phyloP scores from a whole-genome alignment of 2,888 invertebrate genomes.

The Carterocephalus palaemon region DNA sequence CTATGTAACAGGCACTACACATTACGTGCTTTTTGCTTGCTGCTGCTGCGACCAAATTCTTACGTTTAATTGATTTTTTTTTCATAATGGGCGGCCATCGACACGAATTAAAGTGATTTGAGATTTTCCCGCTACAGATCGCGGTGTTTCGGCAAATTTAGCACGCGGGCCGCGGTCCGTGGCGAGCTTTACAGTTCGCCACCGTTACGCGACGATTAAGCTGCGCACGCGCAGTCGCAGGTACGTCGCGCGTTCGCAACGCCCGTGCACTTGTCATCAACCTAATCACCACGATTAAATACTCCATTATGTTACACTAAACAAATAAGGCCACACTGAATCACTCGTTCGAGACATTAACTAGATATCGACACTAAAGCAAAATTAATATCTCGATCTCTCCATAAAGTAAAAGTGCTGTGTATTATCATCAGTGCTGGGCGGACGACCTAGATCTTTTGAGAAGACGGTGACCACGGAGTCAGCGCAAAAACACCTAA shows the following conservation, averaged over 20 bases:
- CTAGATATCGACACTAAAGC: slow-evolving; percentile 40
- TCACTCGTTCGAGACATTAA: slow-evolving; percentile 28
- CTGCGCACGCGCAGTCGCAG: slow-evolving; percentile 58
- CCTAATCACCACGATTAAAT: slow-evolving; percentile 34
- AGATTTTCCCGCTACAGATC: slow-evolving; percentile 70
- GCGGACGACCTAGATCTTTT: slow-evolving; percentile 65
- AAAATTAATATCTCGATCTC: slow-evolving; percentile 56
- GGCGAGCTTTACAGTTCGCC: slow-evolving; percentile 75
- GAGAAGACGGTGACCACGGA: slow-evolving; percentile 43
- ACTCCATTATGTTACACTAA: slow-evolving; percentile 24
- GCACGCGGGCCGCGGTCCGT: slow-evolving; percentile 72
- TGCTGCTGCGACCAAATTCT: slow-evolving; percentile 17
- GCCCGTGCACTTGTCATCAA: slow-evolving; percentile 38
- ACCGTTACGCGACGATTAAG: slow-evolving; percentile 76
- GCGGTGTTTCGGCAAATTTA: slow-evolving; percentile 77
- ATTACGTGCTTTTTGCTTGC: slow-evolving; percentile 22
- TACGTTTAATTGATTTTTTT: slow-evolving; percentile 22
- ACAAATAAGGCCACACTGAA: slow-evolving; percentile 30
- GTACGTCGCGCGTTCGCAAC: slow-evolving; percentile 41
- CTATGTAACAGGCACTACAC: slow-evolving; percentile 21
- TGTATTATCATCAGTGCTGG: slow-evolving; percentile 60
- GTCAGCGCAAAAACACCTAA: slow-evolving; percentile 55
- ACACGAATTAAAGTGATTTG: slow-evolving; percentile 60
- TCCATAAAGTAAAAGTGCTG: slow-evolving; percentile 67
- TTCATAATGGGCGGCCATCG: slow-evolving; percentile 20